These are phyloP conservation scores for Drosophila rufa DNA, from an alignment of 1,140 invertebrate species.

Conservation along the genomic window DNA sequence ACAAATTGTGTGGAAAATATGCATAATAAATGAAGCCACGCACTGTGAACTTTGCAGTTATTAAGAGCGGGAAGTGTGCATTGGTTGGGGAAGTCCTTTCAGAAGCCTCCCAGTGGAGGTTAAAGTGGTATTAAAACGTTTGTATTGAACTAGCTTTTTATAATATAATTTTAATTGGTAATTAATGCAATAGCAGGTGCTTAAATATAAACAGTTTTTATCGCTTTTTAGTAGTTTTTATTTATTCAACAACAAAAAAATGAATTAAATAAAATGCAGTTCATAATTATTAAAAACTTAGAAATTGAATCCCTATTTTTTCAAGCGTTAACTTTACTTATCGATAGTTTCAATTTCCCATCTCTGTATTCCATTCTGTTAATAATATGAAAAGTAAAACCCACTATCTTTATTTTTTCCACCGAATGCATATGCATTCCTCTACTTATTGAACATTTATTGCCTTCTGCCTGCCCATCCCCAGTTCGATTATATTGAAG, in stretches of 20 bases:
- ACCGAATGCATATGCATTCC: slow-evolving; percentile 27
- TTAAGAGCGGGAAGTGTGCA: slow-evolving; percentile 19
- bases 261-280: too few relatives aligned
- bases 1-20: slow-evolving; percentile 71
- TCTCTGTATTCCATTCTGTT: background rate
- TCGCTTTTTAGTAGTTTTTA: too few relatives aligned
- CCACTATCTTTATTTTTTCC: background rate
- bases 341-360: too few relatives aligned
- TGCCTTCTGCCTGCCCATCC: slow-evolving; percentile 15
- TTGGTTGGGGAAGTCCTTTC: background rate
- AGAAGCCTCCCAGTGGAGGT: background rate
- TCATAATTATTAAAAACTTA: too few relatives aligned
- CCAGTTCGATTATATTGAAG: slow-evolving; percentile 35
- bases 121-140: background rate
- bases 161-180: background rate
- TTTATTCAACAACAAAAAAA: too few relatives aligned
- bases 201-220: too few relatives aligned
- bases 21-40: slow-evolving; percentile 56
- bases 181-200: too few relatives aligned
- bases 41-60: slow-evolving; percentile 37
- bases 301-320: too few relatives aligned
- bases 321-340: too few relatives aligned
- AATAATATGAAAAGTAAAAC: background rate
- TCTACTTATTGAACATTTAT: slow-evolving; percentile 35
- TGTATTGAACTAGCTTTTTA: background rate